Conservation (phyloP, 2,113 vertebrate genomes). For the Pelecanus crispus region DNA sequence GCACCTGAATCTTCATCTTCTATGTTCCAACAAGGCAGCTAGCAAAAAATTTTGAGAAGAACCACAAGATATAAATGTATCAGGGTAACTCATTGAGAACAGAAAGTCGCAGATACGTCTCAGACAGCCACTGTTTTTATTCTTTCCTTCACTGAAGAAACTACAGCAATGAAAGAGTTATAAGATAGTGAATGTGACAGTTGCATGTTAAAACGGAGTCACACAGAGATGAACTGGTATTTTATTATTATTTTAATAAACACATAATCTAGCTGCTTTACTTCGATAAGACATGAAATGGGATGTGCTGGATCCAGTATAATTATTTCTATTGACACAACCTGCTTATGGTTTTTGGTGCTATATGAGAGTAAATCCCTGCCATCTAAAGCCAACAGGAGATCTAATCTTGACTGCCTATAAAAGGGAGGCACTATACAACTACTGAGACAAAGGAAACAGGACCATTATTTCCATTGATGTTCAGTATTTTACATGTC, state of each 20-base stretch:
- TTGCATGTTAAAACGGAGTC: slow-evolving; percentile 40
- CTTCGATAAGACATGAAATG: slow-evolving; percentile 28
- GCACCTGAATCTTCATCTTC: neutral
- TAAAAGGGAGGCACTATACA: neutral
- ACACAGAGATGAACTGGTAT: slow-evolving; percentile 19
- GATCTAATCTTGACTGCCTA: neutral
- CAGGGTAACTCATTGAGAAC: neutral
- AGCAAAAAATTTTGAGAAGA: neutral
- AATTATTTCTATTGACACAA: slow-evolving; percentile 58
- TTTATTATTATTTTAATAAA: slow-evolving; percentile 71
- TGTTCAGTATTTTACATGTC: neutral
- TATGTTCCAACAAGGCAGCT: neutral
- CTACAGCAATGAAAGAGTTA: slow-evolving; percentile 25
- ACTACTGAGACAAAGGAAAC: neutral
- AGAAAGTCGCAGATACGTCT: neutral
- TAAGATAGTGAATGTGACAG: slow-evolving; percentile 2
- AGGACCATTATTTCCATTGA: neutral
- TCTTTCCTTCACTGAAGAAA: slow-evolving; percentile 1
- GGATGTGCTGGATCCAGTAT: slow-evolving; percentile 20
- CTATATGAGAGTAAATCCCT: slow-evolving; percentile 35
- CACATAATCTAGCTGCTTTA: slow-evolving; percentile 57
- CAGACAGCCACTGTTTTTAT: neutral
- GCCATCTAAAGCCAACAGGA: neutral
- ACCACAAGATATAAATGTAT: neutral
- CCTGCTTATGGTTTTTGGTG: slow-evolving; percentile 29